Base-by-base conservation (phyloP, 2,797 vertebrate genomes). In the Helarctos malayanus region DNA sequence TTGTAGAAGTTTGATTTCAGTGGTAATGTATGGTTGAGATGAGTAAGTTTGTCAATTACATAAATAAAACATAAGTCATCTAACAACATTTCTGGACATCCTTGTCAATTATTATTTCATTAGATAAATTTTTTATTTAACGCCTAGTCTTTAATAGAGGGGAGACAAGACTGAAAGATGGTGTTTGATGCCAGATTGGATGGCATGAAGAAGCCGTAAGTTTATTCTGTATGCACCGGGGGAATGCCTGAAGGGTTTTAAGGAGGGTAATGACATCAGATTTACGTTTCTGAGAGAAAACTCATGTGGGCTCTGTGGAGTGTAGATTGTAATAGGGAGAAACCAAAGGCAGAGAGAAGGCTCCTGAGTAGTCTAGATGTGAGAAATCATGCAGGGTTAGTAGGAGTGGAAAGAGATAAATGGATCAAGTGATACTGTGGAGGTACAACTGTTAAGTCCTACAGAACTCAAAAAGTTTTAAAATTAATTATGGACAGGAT, bases 61-160 rank as follows among this genome's bases (percentile, higher is more conserved):
- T 89, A 75, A 91, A 23, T 80, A 88, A 32, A 35, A 68, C 35
- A 35, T 79, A 88, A 56, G 29, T 79, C 29, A 18, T 65, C 41
- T 14, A 81, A 47, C 9, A 82, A 5, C 25, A 86, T 85, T 93
- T 86, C n/a, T 86, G 45, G 57, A 75, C 54, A 57, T 89, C 15
- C 29, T 93, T 95, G 71, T 69, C 79, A 86, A 71, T 90, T 84
- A 78, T n/a, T 94, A 0, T 83, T 25, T 79, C 38, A 6, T 88
- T 85, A 61, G 68, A 27, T 86, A 96, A 80, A 76, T n/a, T 86
- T 91, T 96, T 96, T 63, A 80, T 87, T 95, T 92, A 93, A 71
- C 91, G 27, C 11, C 25, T 76, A 25, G 19, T 81, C 47, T 94
- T 87, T 79, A 93, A 18, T 88, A 90, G 52, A 47, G 52, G 56